These are phyloP conservation scores for Origma solitaria DNA, from an alignment of 2,113 vertebrate genomes.

Conservation along the genomic window DNA sequence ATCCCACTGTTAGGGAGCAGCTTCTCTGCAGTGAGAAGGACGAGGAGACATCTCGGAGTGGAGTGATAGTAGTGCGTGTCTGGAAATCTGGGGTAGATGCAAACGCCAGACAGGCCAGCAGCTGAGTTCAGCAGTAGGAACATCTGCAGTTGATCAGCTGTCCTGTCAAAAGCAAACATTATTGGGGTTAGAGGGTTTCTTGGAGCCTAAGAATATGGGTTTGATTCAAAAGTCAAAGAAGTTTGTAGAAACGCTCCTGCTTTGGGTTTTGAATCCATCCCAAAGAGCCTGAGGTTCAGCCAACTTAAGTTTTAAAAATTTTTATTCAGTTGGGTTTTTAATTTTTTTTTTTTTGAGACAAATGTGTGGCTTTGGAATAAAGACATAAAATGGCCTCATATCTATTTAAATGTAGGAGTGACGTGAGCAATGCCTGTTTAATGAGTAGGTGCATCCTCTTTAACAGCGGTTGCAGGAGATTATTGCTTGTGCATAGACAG, in stretches of 20 bases:
- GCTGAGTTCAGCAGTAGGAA: conserved; percentile 36
- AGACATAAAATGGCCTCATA: neutral
- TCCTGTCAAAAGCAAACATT: conserved; percentile 22
- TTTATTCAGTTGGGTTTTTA: neutral
- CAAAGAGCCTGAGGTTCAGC: conserved; percentile 28
- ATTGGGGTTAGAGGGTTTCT: conserved; percentile 20
- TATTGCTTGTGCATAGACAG: neutral
- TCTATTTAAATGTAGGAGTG: neutral
- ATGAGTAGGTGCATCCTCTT: neutral
- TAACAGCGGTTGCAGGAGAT: neutral
- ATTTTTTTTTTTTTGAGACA: neutral
- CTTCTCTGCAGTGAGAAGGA: neutral
- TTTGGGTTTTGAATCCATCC: conserved; percentile 54
- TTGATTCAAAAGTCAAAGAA: conserved; percentile 62
- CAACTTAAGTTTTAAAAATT: neutral
- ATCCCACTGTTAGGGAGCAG: neutral
- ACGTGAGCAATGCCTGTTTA: neutral
- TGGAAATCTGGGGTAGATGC: neutral
- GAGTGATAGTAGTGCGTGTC: neutral
- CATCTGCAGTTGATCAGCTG: conserved; percentile 46
- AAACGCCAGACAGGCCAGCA: neutral
- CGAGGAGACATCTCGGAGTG: neutral
- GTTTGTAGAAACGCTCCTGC: neutral
- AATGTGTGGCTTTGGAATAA: neutral
- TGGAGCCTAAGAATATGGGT: conserved; percentile 32